These are phyloP conservation scores for Anastrepha ludens DNA, from an alignment of 1,140 invertebrate species.

Conservation along the genomic window DNA sequence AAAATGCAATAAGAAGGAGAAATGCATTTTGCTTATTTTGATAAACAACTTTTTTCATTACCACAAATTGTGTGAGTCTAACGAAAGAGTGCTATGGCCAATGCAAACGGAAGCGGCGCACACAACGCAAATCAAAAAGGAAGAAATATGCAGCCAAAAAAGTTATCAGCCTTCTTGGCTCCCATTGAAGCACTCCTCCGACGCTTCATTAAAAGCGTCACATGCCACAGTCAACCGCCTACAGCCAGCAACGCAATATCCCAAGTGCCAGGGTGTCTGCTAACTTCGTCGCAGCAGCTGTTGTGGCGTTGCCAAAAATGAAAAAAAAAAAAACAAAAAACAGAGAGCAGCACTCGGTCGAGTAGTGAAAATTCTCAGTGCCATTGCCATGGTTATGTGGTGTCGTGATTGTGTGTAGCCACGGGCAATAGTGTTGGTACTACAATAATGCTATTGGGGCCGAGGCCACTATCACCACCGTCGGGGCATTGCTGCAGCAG, in stretches of 20 bases:
- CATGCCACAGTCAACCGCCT: neutral
- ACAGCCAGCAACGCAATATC: neutral
- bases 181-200: neutral
- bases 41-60: constrained; percentile 36
- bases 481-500: constrained; percentile 14
- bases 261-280: neutral
- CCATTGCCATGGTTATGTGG: neutral
- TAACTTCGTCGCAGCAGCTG: neutral
- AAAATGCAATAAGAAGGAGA: neutral
- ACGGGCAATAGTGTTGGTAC: neutral
- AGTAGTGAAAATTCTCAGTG: constrained; percentile 23
- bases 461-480: neutral
- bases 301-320: constrained; percentile 17
- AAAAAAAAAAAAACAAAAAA: neutral
- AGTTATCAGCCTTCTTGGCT: neutral
- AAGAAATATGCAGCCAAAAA: neutral
- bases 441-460: neutral
- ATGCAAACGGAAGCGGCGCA: neutral
- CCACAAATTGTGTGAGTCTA: constrained; percentile 3
- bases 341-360: neutral
- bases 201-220: constrained; percentile 13
- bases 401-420: neutral
- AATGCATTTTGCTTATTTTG: neutral
- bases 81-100: neutral
- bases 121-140: neutral